Base-by-base conservation (phyloP, 2,797 vertebrate species). In the Coccyzus lansbergi region DNA sequence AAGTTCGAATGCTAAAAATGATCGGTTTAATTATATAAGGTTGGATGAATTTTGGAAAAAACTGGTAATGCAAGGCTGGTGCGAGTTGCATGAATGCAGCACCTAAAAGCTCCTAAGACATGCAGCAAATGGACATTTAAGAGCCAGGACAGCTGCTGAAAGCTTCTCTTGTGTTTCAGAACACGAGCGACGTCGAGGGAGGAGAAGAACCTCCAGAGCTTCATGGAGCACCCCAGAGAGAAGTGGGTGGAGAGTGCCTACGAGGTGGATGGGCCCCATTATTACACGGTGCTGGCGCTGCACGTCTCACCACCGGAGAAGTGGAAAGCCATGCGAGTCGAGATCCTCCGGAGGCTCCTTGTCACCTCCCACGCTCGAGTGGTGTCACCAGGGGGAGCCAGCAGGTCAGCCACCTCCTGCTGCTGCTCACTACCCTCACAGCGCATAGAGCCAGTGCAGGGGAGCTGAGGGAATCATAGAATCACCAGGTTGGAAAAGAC, bases 211-310 rank as follows among this genome's bases (percentile, higher is more conserved):
- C 98, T 99, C 59, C 99, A 99, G 97, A 99, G 98, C 96, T 99
- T 99, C 96, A 97, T 99, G 97, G 99, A 99, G 97, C 99, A 99
- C 96, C 98, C 99, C 6, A 98, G 98, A 86, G 99, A 99, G 96
- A 99, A 99, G 95, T 99, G 99, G 99, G 97, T 99, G 94, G 99
- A 99, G 97, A 98, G 98, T 93, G 98, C 99, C n/a, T 99, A 99
- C 4, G 99, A 99, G 31, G 99, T 99, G 91, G 99, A 99, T 1
- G 99, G 99, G n/a, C 98, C 99, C 4, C 98, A 99, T 96, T 99
- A 99, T 93, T 99, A 98, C 98, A 99, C 99, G 1, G 98, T 99
- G 93, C 94, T 99, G 98, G 98, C 98, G 34, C 98, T 99, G 96
- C 99, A 99, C 96, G 96, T 99, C 93, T 97, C 98, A 24, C 98